A percentile compares a stretch with the other conserved stretches of the same genome.
phyloP scores from a whole-genome alignment of 2,797 vertebrate genomes.

The Muscicapa comitata region DNA sequence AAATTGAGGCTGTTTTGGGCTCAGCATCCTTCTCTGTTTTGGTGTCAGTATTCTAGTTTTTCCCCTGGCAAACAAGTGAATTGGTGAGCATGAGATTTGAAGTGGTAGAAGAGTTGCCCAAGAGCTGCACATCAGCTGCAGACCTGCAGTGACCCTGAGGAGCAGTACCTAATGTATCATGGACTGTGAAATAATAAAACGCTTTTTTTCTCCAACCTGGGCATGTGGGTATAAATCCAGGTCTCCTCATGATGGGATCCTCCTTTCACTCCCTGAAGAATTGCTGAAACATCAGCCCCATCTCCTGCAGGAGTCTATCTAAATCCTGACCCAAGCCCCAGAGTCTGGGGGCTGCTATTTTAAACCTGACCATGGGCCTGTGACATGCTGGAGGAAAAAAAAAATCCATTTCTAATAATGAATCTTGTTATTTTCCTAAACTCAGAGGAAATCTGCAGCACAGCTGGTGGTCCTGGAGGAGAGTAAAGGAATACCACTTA shows the following conservation, averaged over 20 bases:
- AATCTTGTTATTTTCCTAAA: conserved; percentile 37
- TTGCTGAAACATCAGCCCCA: neutral
- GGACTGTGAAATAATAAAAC: neutral
- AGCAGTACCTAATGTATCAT: neutral
- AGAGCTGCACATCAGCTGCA: neutral
- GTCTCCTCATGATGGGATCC: accelerated
- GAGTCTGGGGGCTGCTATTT: neutral
- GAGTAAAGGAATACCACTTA: conserved; percentile 7
- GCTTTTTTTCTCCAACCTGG: neutral
- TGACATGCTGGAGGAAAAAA: neutral
- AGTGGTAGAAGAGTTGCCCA: neutral
- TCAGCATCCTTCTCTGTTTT: neutral
- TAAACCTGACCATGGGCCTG: neutral
- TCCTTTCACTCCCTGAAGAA: neutral
- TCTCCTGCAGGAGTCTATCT: neutral
- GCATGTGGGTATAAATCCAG: neutral
- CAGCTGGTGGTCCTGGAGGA: conserved; percentile 30
- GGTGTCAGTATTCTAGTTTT: neutral
- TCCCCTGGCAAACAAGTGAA: neutral
- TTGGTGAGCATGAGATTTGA: neutral
- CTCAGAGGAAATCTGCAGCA: conserved; percentile 43
- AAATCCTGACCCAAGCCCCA: neutral
- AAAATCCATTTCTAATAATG: neutral
- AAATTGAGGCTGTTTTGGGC: neutral
- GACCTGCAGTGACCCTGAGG: neutral